Base-by-base conservation (phyloP, 2,888 invertebrate genomes). In the Chydorus sphaericus region DNA sequence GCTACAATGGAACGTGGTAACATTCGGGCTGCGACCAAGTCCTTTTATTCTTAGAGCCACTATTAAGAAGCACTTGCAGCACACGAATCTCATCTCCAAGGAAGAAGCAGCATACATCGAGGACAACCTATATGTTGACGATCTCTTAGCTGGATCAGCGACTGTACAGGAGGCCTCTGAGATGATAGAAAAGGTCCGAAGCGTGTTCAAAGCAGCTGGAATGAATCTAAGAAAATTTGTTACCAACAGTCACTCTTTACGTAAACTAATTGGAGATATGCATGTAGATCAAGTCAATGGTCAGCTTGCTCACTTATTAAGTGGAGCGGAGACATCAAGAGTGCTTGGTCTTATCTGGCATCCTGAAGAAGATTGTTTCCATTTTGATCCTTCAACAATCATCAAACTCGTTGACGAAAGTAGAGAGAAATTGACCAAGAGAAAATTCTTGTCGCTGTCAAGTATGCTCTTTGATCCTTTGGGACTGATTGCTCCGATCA, bases 61-160 rank as follows among this genome's bases (percentile, higher is more conserved):
- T 1, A 8, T 53, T 11, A 10, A 18, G 14, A 36, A 53, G 14
- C 53, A 37, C n/a, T 36, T 23, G 14, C n/a, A n/a, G n/a, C n/a
- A n/a, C n/a, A n/a, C n/a, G n/a, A n/a, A n/a, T n/a, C n/a, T n/a
- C n/a, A n/a, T n/a, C n/a, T n/a, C n/a, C n/a, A n/a, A n/a, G n/a
- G 2, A 11, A 8, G 7, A 28, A n/a, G 51, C 54, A 1, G 11
- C 8, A 5, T 18, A 55, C 6, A 18, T 60, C 4, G 30, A 29
- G 10, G 23, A 56, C 4, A 28, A 62, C 30, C 56, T 63, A 8
- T 63, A 61, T 56, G 60, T 63, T 8, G 62, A 64, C 50, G 63
- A 64, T 57, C 54, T 61, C 16, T 36, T 60, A 3, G 56, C 61
- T n/a, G 61, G 62, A 16, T 55, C 60, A 3, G 49, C 54, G 20